Evolutionary conservation across 2,797 vertebrate genomes (phyloP).

Genomic region (Micropoecilia bifurca): DNA sequence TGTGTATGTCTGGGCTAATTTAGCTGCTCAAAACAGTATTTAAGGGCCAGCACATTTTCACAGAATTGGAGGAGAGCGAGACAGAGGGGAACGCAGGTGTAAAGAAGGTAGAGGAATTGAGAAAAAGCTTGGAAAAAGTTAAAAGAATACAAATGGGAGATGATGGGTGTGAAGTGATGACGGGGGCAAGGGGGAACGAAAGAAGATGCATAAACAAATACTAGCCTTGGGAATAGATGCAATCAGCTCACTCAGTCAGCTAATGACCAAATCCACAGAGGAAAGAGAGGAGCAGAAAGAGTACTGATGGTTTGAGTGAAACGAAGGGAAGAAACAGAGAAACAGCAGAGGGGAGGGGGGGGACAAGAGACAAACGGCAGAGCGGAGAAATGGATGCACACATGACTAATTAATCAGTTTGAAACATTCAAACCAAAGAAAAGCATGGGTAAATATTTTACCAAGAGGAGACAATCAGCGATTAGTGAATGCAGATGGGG

Average conservation of each 20-base stretch:
- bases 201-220: constrained; percentile 71
- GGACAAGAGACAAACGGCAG: constrained; percentile 30
- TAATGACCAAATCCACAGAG: constrained; percentile 76
- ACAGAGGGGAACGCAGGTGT: neutral
- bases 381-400: constrained; percentile 38
- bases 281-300: constrained; percentile 50
- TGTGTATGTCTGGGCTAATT: constrained; percentile 33
- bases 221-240: constrained; percentile 74
- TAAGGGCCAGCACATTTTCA: constrained; percentile 24
- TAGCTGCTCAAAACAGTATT: constrained; percentile 27
- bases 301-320: constrained; percentile 55
- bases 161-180: constrained; percentile 21
- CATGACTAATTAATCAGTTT: constrained; percentile 71
- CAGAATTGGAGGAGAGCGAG: neutral
- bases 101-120: constrained; percentile 18
- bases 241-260: constrained; percentile 77
- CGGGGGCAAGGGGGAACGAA: constrained; percentile 27
- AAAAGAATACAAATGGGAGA: constrained; percentile 32
- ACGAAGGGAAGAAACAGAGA: constrained; percentile 44
- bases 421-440: constrained; percentile 66
- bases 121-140: constrained; percentile 37
- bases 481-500: constrained; percentile 18
- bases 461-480: constrained; percentile 54
- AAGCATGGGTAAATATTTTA: constrained; percentile 76
- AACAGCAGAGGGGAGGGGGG: constrained; percentile 24